A percentile compares a stretch with the other conserved stretches of the same genome.
phyloP scores from a whole-genome alignment of 2,888 invertebrate species.

The Pandemis corylana region DNA sequence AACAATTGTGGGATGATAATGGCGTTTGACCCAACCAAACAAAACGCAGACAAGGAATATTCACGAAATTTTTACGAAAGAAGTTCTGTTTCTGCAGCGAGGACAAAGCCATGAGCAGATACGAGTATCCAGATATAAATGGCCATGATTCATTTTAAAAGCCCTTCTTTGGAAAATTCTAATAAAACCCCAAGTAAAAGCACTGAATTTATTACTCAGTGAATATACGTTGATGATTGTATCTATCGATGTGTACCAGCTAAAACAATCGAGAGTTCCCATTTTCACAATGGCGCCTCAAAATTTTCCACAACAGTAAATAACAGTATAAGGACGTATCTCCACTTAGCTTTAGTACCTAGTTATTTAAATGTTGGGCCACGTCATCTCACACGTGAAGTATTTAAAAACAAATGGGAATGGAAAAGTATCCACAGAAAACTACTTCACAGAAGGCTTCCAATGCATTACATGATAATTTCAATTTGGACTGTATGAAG shows the following conservation, averaged over 20 bases:
- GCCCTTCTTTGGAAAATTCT: too few species aligned
- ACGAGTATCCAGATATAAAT: too few species aligned
- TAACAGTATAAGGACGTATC: background rate
- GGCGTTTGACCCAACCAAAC: too few species aligned
- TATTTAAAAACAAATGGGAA: background rate
- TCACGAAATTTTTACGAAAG: too few species aligned
- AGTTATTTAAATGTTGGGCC: background rate
- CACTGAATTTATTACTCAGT: too few species aligned
- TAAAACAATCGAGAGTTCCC: slow-evolving; percentile 3
- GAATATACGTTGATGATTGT: background rate
- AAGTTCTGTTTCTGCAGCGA: too few species aligned
- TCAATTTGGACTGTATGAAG: background rate
- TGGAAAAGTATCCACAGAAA: background rate
- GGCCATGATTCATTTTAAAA: too few species aligned
- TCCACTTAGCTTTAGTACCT: background rate
- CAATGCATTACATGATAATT: background rate
- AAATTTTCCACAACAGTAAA: slow-evolving; percentile 13
- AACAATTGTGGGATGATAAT: too few species aligned
- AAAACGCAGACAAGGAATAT: too few species aligned
- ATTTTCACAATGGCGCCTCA: background rate
- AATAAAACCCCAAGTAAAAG: too few species aligned
- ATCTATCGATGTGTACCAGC: background rate
- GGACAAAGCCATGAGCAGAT: too few species aligned
- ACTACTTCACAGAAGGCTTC: background rate
- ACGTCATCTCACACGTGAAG: background rate